phyloP scores from a whole-genome alignment of 2,888 invertebrate species.

The Aphrophora alni region DNA sequence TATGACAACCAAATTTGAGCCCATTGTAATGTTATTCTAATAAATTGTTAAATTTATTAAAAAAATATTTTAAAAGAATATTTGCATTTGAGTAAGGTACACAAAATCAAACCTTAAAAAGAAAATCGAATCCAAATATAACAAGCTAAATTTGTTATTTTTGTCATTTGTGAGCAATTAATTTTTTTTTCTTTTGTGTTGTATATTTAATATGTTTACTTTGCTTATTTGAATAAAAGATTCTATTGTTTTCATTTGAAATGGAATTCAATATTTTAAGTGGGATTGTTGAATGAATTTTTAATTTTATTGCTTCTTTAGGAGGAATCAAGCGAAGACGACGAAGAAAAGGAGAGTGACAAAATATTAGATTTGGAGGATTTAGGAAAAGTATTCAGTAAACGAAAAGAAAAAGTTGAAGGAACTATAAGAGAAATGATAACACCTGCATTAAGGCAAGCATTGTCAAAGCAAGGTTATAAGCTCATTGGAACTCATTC shows the following conservation, averaged over 20 bases:
- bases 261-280: background rate
- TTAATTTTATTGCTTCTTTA: background rate
- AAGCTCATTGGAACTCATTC: conserved; percentile 64
- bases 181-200: no score
- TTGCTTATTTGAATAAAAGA: background rate
- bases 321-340: conserved; percentile 38
- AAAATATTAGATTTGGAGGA: conserved; percentile 61
- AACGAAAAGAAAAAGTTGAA: conserved; percentile 50
- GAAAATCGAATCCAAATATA: no score
- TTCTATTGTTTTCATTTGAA: background rate
- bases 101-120: no score
- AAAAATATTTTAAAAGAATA: no score
- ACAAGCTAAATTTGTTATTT: no score
- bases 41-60: no score
- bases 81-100: no score
- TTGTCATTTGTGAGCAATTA: no score
- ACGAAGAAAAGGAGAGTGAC: conserved; percentile 49
- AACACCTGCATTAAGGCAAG: conserved; percentile 60
- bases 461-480: conserved; percentile 65
- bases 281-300: no score
- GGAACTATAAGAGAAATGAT: conserved; percentile 59
- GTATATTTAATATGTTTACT: background rate
- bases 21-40: no score
- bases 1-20: no score
- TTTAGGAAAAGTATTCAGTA: conserved; percentile 52